These are phyloP conservation scores for Bubo blakistoni DNA, from an alignment of 2,113 vertebrate genomes.

Conservation along the genomic window DNA sequence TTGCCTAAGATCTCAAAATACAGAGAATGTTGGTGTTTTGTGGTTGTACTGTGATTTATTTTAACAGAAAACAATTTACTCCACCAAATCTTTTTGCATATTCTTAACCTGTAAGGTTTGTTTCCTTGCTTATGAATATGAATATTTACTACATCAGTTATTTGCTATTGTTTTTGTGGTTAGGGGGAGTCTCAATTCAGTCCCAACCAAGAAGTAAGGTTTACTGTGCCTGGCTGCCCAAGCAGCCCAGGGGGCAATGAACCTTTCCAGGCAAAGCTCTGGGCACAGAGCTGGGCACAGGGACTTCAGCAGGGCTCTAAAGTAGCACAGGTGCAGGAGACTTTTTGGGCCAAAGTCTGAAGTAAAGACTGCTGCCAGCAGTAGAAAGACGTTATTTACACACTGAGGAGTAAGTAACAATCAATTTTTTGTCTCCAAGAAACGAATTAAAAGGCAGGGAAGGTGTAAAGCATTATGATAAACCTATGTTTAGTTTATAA, in stretches of 20 bases:
- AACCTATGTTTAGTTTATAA: background rate
- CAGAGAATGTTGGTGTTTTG: background rate
- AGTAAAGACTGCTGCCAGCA: background rate
- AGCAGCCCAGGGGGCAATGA: background rate
- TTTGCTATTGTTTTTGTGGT: background rate
- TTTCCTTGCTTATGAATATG: background rate
- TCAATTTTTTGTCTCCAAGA: background rate
- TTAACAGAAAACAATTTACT: slow-evolving; percentile 12
- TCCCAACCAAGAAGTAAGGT: background rate
- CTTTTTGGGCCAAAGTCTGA: background rate
- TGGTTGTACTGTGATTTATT: background rate
- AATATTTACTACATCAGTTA: background rate
- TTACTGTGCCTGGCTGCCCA: background rate
- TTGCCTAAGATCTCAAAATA: background rate
- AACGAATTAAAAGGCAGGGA: background rate
- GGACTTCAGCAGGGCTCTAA: background rate
- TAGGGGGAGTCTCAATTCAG: background rate
- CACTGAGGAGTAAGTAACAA: background rate
- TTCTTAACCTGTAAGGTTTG: background rate
- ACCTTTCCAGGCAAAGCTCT: background rate
- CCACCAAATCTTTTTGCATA: background rate
- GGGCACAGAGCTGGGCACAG: background rate
- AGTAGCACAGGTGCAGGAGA: background rate
- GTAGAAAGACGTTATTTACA: background rate
- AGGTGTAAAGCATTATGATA: background rate